phyloP scores from a whole-genome alignment of 1,140 invertebrate species.

The Drosophila sp. region DNA sequence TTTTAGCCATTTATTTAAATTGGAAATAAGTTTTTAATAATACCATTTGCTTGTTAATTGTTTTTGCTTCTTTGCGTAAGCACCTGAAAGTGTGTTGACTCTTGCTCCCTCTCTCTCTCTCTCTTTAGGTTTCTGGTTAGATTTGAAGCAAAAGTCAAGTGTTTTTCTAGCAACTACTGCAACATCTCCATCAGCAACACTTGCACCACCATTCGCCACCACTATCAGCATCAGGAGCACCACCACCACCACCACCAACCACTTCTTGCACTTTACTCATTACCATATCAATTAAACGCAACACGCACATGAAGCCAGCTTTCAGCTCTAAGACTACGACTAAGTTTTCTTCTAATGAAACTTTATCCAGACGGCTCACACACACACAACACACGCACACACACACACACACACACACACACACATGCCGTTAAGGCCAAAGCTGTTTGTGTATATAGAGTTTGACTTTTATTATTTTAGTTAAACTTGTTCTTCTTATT shows the following conservation, averaged over 20 bases:
- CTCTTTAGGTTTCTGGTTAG: neutral
- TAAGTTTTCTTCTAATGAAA: conserved; percentile 51
- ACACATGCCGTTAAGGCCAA: conserved; percentile 65
- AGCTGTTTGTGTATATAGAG: conserved; percentile 65
- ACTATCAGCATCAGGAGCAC: neutral
- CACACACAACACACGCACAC: conserved; percentile 13
- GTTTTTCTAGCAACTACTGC: neutral
- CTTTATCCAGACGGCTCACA: conserved; percentile 50
- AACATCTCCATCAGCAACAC: neutral
- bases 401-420: conserved; percentile 23
- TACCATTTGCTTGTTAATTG: conserved; percentile 3
- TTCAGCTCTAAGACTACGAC: conserved; percentile 34
- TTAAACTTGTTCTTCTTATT: conserved; percentile 59
- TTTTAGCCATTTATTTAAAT: conserved; percentile 1
- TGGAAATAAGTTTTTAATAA: conserved; percentile 9
- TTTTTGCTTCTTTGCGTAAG: conserved; percentile 3
- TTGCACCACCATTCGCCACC: neutral
- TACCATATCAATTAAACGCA: conserved; percentile 70
- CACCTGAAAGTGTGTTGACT: neutral
- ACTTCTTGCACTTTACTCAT: conserved; percentile 62
- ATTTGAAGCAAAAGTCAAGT: neutral
- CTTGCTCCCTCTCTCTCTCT: neutral
- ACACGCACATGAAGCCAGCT: conserved; percentile 57
- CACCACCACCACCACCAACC: conserved; percentile 8
- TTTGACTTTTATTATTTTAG: conserved; percentile 81